Conservation (phyloP, 2,888 invertebrate genomes). For the Cheiracanthium punctorium region DNA sequence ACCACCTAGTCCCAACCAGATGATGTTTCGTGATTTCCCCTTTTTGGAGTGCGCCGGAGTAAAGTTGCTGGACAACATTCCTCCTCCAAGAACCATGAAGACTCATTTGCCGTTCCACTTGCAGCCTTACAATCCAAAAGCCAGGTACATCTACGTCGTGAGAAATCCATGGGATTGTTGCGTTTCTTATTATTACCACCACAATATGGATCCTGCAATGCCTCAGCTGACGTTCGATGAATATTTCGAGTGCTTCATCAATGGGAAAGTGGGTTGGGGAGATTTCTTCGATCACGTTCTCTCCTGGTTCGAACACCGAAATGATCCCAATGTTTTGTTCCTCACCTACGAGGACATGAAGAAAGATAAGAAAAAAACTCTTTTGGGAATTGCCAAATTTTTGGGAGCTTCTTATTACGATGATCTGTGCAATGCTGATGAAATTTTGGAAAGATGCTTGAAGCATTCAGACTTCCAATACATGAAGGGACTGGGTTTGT, state of each 20-base stretch:
- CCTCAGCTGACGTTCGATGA: conserved; percentile 73
- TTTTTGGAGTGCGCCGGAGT: conserved; percentile 55
- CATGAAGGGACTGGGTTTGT: conserved; percentile 49
- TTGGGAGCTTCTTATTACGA: conserved; percentile 62
- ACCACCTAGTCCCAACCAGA: conserved; percentile 60
- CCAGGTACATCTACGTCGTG: conserved; percentile 76
- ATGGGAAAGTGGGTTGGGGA: conserved; percentile 74
- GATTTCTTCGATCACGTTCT: conserved; percentile 70
- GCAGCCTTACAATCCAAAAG: conserved; percentile 44
- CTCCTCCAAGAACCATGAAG: conserved; percentile 57
- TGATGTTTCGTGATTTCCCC: conserved; percentile 60
- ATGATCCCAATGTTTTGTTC: conserved; percentile 75
- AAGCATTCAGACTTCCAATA: conserved; percentile 65
- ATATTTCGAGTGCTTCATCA: conserved; percentile 75
- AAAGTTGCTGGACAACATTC: conserved; percentile 22
- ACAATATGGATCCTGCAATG: conserved; percentile 5
- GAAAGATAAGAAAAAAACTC: conserved; percentile 65
- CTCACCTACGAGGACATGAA: conserved; percentile 77
- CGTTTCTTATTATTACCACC: conserved; percentile 77
- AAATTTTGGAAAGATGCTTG: conserved; percentile 53
- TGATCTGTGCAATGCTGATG: conserved; percentile 30
- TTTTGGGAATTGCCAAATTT: conserved; percentile 72
- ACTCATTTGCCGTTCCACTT: conserved; percentile 62
- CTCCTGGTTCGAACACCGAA: conserved; percentile 68
- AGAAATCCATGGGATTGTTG: conserved; percentile 78